Evolutionary conservation across 2,113 vertebrate species (phyloP), one percentile per base, ranked within the genome.

Genomic region (Lanius collurio): DNA sequence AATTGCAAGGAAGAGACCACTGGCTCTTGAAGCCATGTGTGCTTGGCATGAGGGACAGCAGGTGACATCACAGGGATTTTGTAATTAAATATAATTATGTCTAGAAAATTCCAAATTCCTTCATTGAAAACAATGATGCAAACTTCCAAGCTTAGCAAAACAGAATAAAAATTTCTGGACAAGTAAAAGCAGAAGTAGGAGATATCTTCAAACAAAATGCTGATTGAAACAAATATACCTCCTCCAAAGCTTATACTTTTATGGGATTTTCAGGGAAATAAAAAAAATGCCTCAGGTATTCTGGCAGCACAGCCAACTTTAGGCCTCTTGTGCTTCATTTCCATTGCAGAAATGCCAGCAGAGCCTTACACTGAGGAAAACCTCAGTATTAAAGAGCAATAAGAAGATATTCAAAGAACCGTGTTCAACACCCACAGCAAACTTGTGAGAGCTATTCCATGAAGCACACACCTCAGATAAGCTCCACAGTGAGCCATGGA

Each of bases 401-500:
- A 33, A 59, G 42, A 30, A 56, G 47, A 28, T 10, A 60, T 1
- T 33, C 6, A 1, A 83, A 76, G n/a, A 83, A 53, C 4, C 0
- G 16, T 0, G 16, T 44, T 76, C 63, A 73, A n/a, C 44, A 56
- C 23, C 39, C 31, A 37, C 0, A 0, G 55, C 42, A 83, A 74
- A 35, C 33, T 15, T 4, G 17, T 24, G 65, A 79, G 78, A 92
- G 62, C 46, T 65, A 21, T 17, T 84, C 22, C 89, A 91, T 44
- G 37, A 27, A 46, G 52, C n/a, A 47, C 16, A 46, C 33, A 30
- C 16, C 63, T 57, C 9, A 0, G 16, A 30, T 1, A 15, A 73
- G 31, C 65, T 49, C 47, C 80, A 15, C 60, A 49, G 23, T 0
- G 35, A 87, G 50, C 21, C 5, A 1, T 0, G 4, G 37, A 50